A percentile compares a stretch with the other conserved stretches of the same genome.
Conservation (phyloP, 2,888 invertebrate species). For the Drosophila glabriapex region DNA sequence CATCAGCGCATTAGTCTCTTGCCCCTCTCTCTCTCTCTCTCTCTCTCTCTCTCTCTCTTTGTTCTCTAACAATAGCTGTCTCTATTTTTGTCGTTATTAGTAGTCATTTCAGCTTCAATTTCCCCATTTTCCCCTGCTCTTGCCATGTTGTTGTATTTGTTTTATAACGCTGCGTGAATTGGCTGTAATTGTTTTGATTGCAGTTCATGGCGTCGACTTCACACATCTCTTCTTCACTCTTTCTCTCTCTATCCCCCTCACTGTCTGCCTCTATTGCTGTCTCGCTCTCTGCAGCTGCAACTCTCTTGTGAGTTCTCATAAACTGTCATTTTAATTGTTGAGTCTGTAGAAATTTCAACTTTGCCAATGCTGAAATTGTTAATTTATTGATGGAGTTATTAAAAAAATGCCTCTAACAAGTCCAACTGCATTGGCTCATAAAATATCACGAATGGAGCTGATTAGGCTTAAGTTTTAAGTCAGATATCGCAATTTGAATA, state of each 20-base stretch:
- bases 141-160: constrained; percentile 39
- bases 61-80: not conserved
- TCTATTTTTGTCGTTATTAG: constrained; percentile 1
- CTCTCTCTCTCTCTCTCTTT: not conserved
- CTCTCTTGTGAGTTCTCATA: constrained; percentile 47
- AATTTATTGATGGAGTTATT: constrained; percentile 27
- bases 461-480: not conserved
- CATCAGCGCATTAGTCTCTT: constrained; percentile 63
- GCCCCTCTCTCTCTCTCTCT: not conserved
- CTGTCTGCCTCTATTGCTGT: not conserved
- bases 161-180: constrained; percentile 72
- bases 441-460: not conserved
- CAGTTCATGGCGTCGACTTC: constrained; percentile 71
- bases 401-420: constrained; percentile 3
- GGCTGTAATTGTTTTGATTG: constrained; percentile 81
- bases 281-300: constrained; percentile 1
- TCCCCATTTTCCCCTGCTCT: not conserved
- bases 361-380: constrained; percentile 33
- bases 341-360: constrained; percentile 40
- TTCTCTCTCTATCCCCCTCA: not conserved
- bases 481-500: not conserved
- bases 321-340: constrained; percentile 61
- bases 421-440: not conserved
- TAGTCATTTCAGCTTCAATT: constrained; percentile 5
- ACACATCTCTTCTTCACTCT: constrained; percentile 26